Evolutionary conservation across 2,113 vertebrate genomes (phyloP).

Genomic region (Xiphophorus maculatus): DNA sequence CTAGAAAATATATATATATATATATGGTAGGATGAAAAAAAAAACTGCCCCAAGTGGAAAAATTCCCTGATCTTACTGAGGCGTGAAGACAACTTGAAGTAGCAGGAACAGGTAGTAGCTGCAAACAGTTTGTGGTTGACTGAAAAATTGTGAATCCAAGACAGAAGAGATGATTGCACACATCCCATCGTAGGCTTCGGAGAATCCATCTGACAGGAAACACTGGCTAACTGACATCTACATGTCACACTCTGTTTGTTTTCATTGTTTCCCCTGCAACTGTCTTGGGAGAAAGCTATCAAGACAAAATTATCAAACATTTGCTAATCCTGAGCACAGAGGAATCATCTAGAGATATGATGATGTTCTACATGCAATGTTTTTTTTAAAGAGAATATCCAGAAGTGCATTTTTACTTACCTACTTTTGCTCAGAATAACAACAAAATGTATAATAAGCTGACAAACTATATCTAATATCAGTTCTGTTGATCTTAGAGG

Average conservation of each 20-base stretch:
- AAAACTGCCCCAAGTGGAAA: background rate
- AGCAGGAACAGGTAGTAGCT: background rate
- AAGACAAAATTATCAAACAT: no score
- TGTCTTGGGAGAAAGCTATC: no score
- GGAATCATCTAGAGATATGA: no score
- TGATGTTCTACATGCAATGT: no score
- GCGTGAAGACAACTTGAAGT: background rate
- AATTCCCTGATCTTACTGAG: background rate
- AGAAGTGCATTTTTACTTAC: no score
- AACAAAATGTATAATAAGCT: no score
- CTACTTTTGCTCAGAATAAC: no score
- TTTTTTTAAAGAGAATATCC: no score
- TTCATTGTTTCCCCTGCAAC: slow-evolving; percentile 8
- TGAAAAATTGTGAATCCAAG: background rate
- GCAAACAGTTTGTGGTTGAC: background rate
- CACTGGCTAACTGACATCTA: slow-evolving; percentile 11
- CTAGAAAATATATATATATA: no score
- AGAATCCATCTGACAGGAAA: slow-evolving; percentile 30
- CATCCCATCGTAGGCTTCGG: slow-evolving; percentile 3
- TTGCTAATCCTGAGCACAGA: no score
- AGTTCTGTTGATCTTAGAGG: no score
- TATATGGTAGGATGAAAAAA: background rate
- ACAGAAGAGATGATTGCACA: background rate
- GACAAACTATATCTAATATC: no score
- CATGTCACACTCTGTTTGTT: slow-evolving; percentile 21